Base-by-base conservation (phyloP, 2,888 invertebrate genomes). In the Rhorus exstirpatorius region DNA sequence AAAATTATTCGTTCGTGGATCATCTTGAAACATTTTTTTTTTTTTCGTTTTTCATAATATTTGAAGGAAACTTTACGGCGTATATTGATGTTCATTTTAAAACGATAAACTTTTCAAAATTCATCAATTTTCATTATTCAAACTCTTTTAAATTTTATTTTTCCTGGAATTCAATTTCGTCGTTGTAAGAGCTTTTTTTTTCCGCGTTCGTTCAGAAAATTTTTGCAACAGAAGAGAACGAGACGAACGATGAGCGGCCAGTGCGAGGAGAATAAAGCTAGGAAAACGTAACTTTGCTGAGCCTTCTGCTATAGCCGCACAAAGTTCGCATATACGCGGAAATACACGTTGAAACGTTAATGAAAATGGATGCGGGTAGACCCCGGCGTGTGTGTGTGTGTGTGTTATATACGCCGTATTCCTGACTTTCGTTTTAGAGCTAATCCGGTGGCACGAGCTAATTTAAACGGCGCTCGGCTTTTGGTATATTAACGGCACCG, bases 351-450 rank as follows among this genome's bases (percentile, higher is more conserved):
- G 76, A 71, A 60, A 60, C 71, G 71, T 76, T 81, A 81, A 81
- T 81, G 81, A 81, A 81, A 81, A 81, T 81, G 71, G 81, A 81
- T 81, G 81, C 60, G 76, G 76, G 81, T 72, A 75, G 41, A 46
- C 38, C 14, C 46, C 21, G n/a, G n/a, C n/a, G n/a, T n/a, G n/a
- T n/a, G n/a, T n/a, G 35, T 21, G 65, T 24, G 21, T 58, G 49
- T 44, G 14, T 49, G 60, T 65, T 58, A 46, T 76, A 21, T 67
- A 51, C 44, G 17, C 24, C 53, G 60, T 51, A 70, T 60, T 53
- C 51, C 35, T 74, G 53, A 67, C 72, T 74, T 74, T 81, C 78
- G 72, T 74, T 81, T 72, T 68, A 46, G 67, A 76, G 81, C 81
- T 81, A 81, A 81, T 81, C 81, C 76, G 76, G 71, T 71, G 65